Percentiles rank a stretch among this genome's conserved stretches.
These are phyloP conservation scores for Brassicogethes aeneus DNA, from an alignment of 2,888 invertebrate genomes.

Conservation along the genomic window DNA sequence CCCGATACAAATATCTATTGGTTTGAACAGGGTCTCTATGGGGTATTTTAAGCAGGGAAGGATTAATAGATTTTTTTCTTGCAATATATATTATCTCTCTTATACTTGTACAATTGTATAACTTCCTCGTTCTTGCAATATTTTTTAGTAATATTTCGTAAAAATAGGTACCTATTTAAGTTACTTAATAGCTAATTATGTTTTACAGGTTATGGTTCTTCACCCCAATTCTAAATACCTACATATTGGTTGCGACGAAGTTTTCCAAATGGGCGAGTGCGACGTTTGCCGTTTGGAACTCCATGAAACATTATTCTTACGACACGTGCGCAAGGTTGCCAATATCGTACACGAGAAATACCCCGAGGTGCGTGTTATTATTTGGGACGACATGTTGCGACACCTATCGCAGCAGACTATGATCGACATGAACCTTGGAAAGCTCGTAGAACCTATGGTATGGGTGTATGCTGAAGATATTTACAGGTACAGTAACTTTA, in stretches of 20 bases:
- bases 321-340: conserved; percentile 53
- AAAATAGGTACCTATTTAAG: too few species aligned
- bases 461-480: conserved; percentile 73
- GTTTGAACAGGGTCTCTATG: too few species aligned
- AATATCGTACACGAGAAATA: conserved; percentile 50
- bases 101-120: too few species aligned
- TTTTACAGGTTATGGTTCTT: conserved; percentile 33
- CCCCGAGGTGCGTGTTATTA: conserved; percentile 51
- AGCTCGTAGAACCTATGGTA: conserved; percentile 68
- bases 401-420: conserved; percentile 52
- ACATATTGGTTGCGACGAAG: conserved; percentile 70
- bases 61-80: too few species aligned
- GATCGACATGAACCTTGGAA: conserved; percentile 53
- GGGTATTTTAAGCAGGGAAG: too few species aligned
- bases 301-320: conserved; percentile 51
- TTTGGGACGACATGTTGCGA: conserved; percentile 77
- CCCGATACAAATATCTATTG: too few species aligned
- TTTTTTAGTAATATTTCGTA: too few species aligned
- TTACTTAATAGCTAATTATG: too few species aligned
- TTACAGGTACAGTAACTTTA: conserved; percentile 37
- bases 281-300: conserved; percentile 47
- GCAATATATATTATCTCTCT: too few species aligned
- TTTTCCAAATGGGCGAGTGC: conserved; percentile 62
- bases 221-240: conserved; percentile 43
- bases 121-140: too few species aligned